Evolutionary conservation across 2,797 vertebrate species (phyloP).

Genomic region (Lepus oiostolus): DNA sequence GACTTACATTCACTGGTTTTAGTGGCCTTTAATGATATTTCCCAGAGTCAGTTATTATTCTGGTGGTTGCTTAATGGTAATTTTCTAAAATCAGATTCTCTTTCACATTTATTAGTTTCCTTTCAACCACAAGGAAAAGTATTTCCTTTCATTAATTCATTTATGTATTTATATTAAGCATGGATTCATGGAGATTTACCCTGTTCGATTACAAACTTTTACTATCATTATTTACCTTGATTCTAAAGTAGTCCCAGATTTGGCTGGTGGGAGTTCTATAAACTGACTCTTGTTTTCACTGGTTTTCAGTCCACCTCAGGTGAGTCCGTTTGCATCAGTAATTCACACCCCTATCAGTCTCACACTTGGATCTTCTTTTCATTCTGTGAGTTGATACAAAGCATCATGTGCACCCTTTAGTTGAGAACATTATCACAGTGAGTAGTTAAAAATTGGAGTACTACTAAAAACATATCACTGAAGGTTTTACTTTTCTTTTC

Average conservation of each 20-base stretch:
- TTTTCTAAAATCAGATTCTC: background rate
- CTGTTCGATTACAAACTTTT: background rate
- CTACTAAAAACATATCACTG: background rate
- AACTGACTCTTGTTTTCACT: background rate
- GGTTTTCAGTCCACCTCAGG: background rate
- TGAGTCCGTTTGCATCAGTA: background rate
- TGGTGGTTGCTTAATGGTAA: background rate
- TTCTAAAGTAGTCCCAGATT: background rate
- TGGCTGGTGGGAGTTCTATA: background rate
- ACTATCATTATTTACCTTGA: background rate
- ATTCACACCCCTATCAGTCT: background rate
- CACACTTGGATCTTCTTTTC: background rate
- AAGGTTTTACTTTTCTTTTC: conserved; percentile 17
- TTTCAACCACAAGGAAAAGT: background rate
- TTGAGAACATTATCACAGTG: background rate
- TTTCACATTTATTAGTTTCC: background rate
- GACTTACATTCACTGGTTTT: background rate
- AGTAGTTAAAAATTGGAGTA: background rate
- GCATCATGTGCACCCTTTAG: background rate
- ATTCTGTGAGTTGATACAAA: background rate
- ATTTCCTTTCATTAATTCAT: background rate
- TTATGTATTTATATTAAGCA: background rate
- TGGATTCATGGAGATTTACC: background rate
- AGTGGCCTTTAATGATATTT: background rate
- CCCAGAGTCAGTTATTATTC: background rate